Evolutionary conservation across 2,888 invertebrate species (phyloP).

Genomic region (Leptothorax acervorum): DNA sequence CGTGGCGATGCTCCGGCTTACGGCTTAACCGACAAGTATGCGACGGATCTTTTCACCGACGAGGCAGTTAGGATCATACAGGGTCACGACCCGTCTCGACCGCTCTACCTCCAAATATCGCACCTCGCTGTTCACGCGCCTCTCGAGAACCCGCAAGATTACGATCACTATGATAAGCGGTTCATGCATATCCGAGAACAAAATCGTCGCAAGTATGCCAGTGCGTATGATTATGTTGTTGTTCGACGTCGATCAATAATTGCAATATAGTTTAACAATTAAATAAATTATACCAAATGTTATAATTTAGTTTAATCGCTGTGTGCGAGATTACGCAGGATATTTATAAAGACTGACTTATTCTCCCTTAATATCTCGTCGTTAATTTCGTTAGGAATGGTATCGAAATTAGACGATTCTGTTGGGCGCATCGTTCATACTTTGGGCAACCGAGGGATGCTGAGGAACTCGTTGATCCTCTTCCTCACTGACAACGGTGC

Average conservation of each 20-base stretch:
- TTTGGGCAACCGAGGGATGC: slow-evolving; percentile 86
- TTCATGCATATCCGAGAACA: slow-evolving; percentile 91
- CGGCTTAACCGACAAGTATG: slow-evolving; percentile 87
- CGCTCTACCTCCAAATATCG: slow-evolving; percentile 93
- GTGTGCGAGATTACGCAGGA: neutral
- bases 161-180: slow-evolving; percentile 85
- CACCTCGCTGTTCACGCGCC: slow-evolving; percentile 94
- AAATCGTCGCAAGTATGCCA: slow-evolving; percentile 90
- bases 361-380: neutral
- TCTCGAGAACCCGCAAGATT: slow-evolving; percentile 89
- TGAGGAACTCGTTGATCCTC: slow-evolving; percentile 88
- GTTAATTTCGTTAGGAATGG: slow-evolving; percentile 86
- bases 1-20: slow-evolving; percentile 85
- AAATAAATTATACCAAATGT: neutral
- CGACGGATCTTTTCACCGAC: slow-evolving; percentile 90
- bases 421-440: slow-evolving; percentile 87
- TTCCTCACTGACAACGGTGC: slow-evolving; percentile 90
- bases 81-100: slow-evolving; percentile 87
- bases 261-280: neutral
- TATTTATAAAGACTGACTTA: slow-evolving; percentile 13
- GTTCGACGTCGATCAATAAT: neutral
- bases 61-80: slow-evolving; percentile 89
- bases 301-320: slow-evolving; percentile 11
- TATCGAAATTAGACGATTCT: slow-evolving; percentile 88
- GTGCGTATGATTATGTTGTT: slow-evolving; percentile 57